Evolutionary conservation across 2,888 invertebrate species (phyloP).

Genomic region (Drosophila phalerata): DNA sequence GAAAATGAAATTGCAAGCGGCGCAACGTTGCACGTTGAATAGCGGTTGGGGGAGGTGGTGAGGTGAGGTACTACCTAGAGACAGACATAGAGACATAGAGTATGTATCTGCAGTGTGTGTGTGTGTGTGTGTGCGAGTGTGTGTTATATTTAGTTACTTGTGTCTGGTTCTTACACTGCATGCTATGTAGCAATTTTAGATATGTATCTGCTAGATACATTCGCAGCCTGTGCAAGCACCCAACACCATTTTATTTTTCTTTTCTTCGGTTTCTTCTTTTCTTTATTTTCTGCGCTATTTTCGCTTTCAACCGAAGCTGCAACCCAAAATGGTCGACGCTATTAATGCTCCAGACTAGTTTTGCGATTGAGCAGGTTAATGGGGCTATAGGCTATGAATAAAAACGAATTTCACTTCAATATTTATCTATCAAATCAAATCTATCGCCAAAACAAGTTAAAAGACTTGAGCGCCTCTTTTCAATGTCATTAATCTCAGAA

Average conservation of each 20-base stretch:
- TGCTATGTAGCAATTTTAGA: constrained; percentile 72
- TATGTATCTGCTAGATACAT: constrained; percentile 74
- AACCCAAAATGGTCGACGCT: constrained; percentile 63
- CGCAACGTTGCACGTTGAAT: constrained; percentile 18
- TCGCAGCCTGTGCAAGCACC: constrained; percentile 37
- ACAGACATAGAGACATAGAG: constrained; percentile 47
- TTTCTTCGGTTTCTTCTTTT: constrained; percentile 1
- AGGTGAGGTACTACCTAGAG: constrained; percentile 46
- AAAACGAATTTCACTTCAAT: constrained; percentile 13
- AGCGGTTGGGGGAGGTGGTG: not conserved
- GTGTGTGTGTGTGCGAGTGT: constrained; percentile 31
- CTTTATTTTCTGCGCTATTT: constrained; percentile 62
- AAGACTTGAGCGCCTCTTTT: not conserved
- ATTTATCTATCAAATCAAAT: constrained; percentile 9
- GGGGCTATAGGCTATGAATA: constrained; percentile 45
- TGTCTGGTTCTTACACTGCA: constrained; percentile 71
- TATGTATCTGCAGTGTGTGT: constrained; percentile 24
- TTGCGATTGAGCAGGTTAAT: constrained; percentile 67
- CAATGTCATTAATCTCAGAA: not conserved
- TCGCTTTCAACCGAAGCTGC: constrained; percentile 74
- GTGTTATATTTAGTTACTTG: constrained; percentile 74
- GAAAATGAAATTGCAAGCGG: constrained; percentile 78
- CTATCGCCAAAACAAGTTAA: not conserved
- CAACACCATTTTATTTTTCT: constrained; percentile 38
- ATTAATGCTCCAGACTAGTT: constrained; percentile 59